Evolutionary conservation across 30 jellyfish, hydroid and myxozoan genomes (phyloP).

Genomic region (Chironex yamaguchii): DNA sequence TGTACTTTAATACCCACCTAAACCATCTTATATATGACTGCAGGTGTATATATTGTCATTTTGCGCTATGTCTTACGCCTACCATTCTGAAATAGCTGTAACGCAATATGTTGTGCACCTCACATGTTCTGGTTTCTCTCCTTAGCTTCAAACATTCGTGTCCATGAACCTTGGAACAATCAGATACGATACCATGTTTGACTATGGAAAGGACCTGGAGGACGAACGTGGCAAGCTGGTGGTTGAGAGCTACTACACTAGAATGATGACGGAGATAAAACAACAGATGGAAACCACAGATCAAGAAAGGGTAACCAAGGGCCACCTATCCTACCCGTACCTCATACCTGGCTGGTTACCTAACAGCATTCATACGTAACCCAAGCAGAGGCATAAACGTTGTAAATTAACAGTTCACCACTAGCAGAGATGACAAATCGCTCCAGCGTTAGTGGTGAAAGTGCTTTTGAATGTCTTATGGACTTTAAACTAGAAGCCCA

Average conservation of each 20-base stretch:
- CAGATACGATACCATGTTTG: constrained; percentile 81
- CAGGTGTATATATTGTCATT: too few relatives aligned
- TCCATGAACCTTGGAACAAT: constrained; percentile 74
- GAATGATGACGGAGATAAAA: constrained; percentile 70
- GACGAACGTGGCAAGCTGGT: constrained; percentile 57
- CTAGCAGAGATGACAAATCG: too few relatives aligned
- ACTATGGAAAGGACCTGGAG: constrained; percentile 60
- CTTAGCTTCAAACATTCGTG: constrained; percentile 76
- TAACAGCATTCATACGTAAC: constrained; percentile 87
- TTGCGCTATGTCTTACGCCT: too few relatives aligned
- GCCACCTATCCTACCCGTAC: constrained; percentile 87
- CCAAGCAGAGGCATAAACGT: too few relatives aligned
- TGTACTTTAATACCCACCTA: too few relatives aligned
- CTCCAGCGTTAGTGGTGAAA: too few relatives aligned
- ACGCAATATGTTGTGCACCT: too few relatives aligned
- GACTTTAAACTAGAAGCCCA: too few relatives aligned
- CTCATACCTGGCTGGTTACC: constrained; percentile 90
- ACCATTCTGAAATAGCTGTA: too few relatives aligned
- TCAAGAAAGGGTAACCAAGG: constrained; percentile 44
- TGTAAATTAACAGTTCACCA: too few relatives aligned
- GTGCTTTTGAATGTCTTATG: too few relatives aligned
- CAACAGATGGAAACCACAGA: constrained; percentile 61
- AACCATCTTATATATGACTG: too few relatives aligned
- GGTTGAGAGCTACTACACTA: constrained; percentile 32
- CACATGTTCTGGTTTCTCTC: neutral